Evolutionary conservation across 2,888 invertebrate genomes (phyloP), one percentile per base, ranked within the genome.

Genomic region (Athetis lepigone): DNA sequence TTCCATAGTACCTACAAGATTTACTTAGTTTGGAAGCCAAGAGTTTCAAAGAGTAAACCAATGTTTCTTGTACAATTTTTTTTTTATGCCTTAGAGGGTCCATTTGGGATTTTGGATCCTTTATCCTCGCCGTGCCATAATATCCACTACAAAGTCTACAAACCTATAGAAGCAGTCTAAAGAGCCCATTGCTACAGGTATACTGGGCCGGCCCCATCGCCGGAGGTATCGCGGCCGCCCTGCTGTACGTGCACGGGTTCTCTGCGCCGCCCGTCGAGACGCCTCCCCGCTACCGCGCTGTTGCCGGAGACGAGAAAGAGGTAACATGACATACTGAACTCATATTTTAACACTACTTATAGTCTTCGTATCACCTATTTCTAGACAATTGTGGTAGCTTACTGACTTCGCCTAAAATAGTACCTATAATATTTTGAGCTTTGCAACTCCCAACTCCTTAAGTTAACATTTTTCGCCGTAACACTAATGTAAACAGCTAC

Each of bases 161-260:
- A 27, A 0, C 9, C 2, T 16, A 36, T 6, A 19, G 18, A 33
- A 18, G 6, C 16, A 23, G 1, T 46, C 23, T 56, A 52, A 37
- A 37, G 4, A 2, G 8, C 19, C 0, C 0, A 19, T 43, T 18
- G n/a, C 50, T 65, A 4, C 85, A 97, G 97, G 93, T 98, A 0
- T 98, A 98, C 92, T 98, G 98, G 98, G 96, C 97, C n/a, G 98
- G 98, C 0, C 98, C 98, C 0, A 96, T 97, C 65, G 93, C 97
- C 2, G 98, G 98, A 39, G 98, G 98, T 6, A 95, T 98, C 52
- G 96, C 96, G 0, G 98, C 97, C 2, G 97, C 97, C 4, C 94
- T 98, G 23, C 90, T 98, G 49, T 98, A 98, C 90, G 96, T 96
- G 39, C 96, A 97, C 86, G 96, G 95, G 13, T 95, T 96, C 89